Evolutionary conservation across 2,113 vertebrate species (phyloP).

Genomic region (Galemys pyrenaicus): DNA sequence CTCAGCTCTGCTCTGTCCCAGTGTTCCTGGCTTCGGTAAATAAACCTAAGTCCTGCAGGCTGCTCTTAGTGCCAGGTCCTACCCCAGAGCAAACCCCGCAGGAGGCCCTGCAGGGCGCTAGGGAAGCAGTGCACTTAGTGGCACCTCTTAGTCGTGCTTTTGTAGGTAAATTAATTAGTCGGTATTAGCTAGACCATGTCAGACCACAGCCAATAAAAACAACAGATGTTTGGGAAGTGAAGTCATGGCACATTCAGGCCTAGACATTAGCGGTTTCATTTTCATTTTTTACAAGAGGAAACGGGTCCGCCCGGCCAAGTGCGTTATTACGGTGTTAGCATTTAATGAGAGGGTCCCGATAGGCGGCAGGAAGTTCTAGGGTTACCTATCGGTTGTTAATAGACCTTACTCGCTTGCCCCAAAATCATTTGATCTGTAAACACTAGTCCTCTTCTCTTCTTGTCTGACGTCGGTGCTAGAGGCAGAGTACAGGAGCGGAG

Average conservation of each 20-base stretch:
- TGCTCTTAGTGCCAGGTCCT: background rate
- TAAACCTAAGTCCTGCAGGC: background rate
- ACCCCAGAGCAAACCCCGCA: background rate
- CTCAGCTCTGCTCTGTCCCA: background rate
- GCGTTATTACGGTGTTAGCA: background rate
- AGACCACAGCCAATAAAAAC: slow-evolving; percentile 52
- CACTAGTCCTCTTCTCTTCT: background rate
- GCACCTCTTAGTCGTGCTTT: background rate
- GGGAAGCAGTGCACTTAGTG: background rate
- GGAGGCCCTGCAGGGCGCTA: accelerated
- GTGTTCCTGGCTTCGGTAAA: background rate
- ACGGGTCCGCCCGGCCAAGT: slow-evolving; percentile 24
- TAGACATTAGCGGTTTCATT: slow-evolving; percentile 32
- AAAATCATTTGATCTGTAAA: background rate
- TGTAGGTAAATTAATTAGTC: slow-evolving; percentile 48
- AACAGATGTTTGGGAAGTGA: slow-evolving; percentile 46
- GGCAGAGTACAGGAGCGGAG: background rate
- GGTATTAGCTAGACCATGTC: background rate
- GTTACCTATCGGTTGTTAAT: background rate
- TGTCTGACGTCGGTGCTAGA: background rate
- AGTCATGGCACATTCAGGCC: slow-evolving; percentile 29
- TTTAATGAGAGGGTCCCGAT: background rate
- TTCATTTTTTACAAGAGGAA: slow-evolving; percentile 60
- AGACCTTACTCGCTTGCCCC: background rate
- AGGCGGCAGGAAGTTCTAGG: background rate